Base-by-base conservation (phyloP, 2,113 vertebrate genomes). In the Hemiprocne comata region DNA sequence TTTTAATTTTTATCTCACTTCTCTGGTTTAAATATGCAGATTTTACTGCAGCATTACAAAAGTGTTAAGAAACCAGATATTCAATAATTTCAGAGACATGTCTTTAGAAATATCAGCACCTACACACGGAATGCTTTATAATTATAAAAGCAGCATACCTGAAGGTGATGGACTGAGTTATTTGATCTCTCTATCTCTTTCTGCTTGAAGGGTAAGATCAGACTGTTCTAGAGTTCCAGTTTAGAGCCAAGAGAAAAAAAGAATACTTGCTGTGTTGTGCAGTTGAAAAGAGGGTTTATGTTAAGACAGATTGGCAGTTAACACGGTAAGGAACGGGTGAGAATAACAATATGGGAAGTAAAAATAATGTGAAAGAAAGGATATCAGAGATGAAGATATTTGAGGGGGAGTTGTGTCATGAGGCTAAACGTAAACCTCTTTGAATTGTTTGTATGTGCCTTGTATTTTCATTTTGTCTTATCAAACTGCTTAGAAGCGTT, bases 211-310 rank as follows among this genome's bases (percentile, higher is more conserved):
- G 48, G 53, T 69, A 84, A 78, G 36, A 84, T 82, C 57, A 89
- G 44, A 82, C 8, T n/a, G 61, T 89, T 96, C 70, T 72, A 89
- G 92, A 89, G 44, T 69, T 82, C 44, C 50, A 40, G 33, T 85
- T 87, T 65, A 78, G 33, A 94, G 66, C 26, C 36, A 50, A 7
- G 18, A 50, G 73, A 3, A 40, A 86, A 42, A 71, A 21, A 50
- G 44, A 87, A 92, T 69, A 36, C 6, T 44, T 73, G 38, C 85
- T 91, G 58, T 76, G 13, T 79, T 93, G 66, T 31, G 13, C 29
- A 77, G 46, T 20, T 85, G 21, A 83, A 89, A 90, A 83, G 20
- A 95, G 85, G 58, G 91, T 82, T 75, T 79, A 85, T 91, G 92
- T 92, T 85, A 92, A 74, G 60, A 72, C 38, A 93, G 34, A 36